phyloP scores from a whole-genome alignment of 2,113 vertebrate genomes.

The Cottus gobio region DNA sequence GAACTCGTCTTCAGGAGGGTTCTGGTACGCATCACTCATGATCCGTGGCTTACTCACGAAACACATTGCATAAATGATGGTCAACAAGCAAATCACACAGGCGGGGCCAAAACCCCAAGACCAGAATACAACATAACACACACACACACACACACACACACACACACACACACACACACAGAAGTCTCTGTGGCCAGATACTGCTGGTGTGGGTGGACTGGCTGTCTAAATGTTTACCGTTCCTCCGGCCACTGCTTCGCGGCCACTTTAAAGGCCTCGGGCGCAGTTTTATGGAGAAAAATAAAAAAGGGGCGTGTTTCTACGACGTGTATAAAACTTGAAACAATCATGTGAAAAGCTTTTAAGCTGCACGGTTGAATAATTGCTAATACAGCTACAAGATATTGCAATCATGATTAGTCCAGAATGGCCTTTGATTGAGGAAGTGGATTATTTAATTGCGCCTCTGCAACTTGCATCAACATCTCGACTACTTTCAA shows the following conservation, averaged over 20 bases:
- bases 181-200: conserved; percentile 40
- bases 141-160: conserved; percentile 23
- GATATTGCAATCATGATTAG: conserved; percentile 8
- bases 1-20: conserved; percentile 16
- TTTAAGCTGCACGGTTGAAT: not conserved
- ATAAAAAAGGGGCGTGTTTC: not conserved
- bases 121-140: conserved; percentile 27
- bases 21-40: conserved; percentile 33
- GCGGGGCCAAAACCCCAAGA: conserved; percentile 42
- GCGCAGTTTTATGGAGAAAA: conserved; percentile 24
- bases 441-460: conserved; percentile 26
- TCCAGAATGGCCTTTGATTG: conserved; percentile 6
- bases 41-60: conserved; percentile 25
- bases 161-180: conserved; percentile 30
- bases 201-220: conserved; percentile 49
- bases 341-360: conserved; percentile 6
- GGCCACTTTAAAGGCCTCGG: conserved; percentile 11
- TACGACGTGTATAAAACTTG: not conserved
- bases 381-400: not conserved
- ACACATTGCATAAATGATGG: conserved; percentile 46
- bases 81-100: conserved; percentile 51
- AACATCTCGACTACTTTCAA: conserved; percentile 1
- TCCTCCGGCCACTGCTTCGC: conserved; percentile 6
- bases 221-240: conserved; percentile 67
- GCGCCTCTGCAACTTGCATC: conserved; percentile 2